phyloP scores from a whole-genome alignment of 2,888 invertebrate species.

The Chalcosyrphus nemorum region DNA sequence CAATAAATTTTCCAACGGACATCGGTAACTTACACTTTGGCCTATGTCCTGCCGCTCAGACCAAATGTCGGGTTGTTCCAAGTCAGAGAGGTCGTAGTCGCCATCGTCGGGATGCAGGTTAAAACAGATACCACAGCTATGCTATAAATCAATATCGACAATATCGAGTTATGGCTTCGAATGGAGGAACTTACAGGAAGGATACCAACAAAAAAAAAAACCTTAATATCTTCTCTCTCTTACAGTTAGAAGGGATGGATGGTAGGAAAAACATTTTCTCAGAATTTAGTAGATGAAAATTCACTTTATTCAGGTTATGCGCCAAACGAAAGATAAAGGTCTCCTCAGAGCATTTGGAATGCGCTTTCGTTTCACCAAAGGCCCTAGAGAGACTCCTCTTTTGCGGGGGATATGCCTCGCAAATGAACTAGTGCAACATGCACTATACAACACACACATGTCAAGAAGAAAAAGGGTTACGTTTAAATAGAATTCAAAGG shows the following conservation, averaged over 20 bases:
- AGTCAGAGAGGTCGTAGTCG: conserved; percentile 27
- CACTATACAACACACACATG: not conserved
- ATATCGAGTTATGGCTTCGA: conserved; percentile 66
- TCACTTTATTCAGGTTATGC: conserved; percentile 65
- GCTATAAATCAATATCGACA: conserved; percentile 68
- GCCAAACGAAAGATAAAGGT: conserved; percentile 45
- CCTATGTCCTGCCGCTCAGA: conserved; percentile 30
- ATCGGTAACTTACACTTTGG: conserved; percentile 67
- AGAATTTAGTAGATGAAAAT: conserved; percentile 52
- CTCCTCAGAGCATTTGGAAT: conserved; percentile 16
- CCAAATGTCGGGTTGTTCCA: conserved; percentile 43
- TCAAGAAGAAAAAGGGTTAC: conserved; percentile 11
- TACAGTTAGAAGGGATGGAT: not conserved
- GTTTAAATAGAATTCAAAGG: conserved; percentile 53
- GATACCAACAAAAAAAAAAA: not conserved
- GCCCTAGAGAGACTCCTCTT: conserved; percentile 2
- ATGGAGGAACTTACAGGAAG: conserved; percentile 20
- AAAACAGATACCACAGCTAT: conserved; percentile 54
- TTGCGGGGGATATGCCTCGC: not conserved
- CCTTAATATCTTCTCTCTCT: not conserved
- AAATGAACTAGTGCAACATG: conserved; percentile 28
- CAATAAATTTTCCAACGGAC: conserved; percentile 59
- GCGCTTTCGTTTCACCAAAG: conserved; percentile 1
- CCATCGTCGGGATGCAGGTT: conserved; percentile 39
- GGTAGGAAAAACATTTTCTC: conserved; percentile 37